Percentiles rank a stretch among this genome's conserved stretches.
Evolutionary conservation across 2,113 vertebrate genomes (phyloP).

Genomic region (Takifugu flavidus): DNA sequence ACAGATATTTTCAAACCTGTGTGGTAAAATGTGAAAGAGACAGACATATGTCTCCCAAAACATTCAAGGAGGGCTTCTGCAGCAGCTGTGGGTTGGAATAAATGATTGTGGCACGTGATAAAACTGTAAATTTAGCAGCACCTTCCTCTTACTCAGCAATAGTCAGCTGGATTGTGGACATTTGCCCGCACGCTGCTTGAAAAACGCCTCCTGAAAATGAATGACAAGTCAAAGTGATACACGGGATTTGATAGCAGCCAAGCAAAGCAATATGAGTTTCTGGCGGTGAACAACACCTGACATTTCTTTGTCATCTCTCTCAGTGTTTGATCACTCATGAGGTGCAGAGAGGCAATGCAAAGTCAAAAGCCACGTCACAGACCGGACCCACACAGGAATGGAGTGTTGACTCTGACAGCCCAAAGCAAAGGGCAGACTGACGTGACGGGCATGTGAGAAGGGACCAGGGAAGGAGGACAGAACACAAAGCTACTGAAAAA

Average conservation of each 20-base stretch:
- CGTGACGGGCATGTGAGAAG: constrained; percentile 70
- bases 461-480: constrained; percentile 23
- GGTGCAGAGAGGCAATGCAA: constrained; percentile 42
- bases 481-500: constrained; percentile 28
- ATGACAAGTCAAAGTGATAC: constrained; percentile 13
- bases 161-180: constrained; percentile 43
- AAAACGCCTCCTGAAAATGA: constrained; percentile 42
- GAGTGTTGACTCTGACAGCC: constrained; percentile 72
- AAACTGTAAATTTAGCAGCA: constrained; percentile 53
- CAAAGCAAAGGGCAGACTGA: constrained; percentile 76
- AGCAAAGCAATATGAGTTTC: constrained; percentile 11
- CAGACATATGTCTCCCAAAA: constrained; percentile 27
- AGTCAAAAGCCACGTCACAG: constrained; percentile 54
- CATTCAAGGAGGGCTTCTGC: constrained; percentile 38
- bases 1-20: constrained; percentile 60
- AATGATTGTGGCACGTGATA: constrained; percentile 20
- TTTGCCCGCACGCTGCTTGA: constrained; percentile 19
- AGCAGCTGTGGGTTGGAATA: constrained; percentile 14
- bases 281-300: constrained; percentile 44
- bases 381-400: constrained; percentile 70
- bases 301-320: constrained; percentile 54
- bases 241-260: not conserved
- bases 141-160: constrained; percentile 36
- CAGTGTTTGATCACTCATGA: constrained; percentile 54
- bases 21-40: constrained; percentile 43